These are phyloP conservation scores for Marasmarcha lunaedactyla DNA, from an alignment of 2,888 invertebrate genomes.

Conservation along the genomic window DNA sequence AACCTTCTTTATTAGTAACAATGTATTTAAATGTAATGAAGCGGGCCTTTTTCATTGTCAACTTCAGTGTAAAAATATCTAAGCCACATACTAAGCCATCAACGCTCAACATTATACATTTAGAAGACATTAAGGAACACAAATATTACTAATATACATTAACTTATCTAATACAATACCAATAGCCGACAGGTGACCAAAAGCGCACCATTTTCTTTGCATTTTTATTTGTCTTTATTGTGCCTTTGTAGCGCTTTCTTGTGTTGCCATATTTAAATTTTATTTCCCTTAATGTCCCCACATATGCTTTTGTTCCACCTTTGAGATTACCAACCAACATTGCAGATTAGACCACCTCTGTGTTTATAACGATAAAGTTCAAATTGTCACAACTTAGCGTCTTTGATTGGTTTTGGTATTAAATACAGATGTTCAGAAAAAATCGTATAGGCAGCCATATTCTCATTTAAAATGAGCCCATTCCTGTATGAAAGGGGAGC, in stretches of 20 bases:
- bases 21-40: too few species aligned
- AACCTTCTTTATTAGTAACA: too few species aligned
- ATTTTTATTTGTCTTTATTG: slow-evolving; percentile 14
- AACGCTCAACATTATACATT: too few species aligned
- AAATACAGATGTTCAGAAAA: slow-evolving; percentile 10
- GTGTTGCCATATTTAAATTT: slow-evolving; percentile 68
- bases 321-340: background rate
- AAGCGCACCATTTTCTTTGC: slow-evolving; percentile 7
- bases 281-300: slow-evolving; percentile 67
- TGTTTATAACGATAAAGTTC: slow-evolving; percentile 19
- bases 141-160: too few species aligned
- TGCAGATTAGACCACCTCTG: too few species aligned
- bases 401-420: too few species aligned
- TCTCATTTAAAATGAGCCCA: slow-evolving; percentile 63
- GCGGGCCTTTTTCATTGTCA: too few species aligned
- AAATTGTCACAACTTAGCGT: slow-evolving; percentile 3
- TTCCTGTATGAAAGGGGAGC: slow-evolving; percentile 39
- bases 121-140: too few species aligned
- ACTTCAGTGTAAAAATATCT: too few species aligned
- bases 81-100: too few species aligned
- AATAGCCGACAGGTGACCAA: slow-evolving; percentile 9
- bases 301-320: slow-evolving; percentile 46
- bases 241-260: slow-evolving; percentile 3
- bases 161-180: too few species aligned
- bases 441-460: slow-evolving; percentile 48